A percentile compares a stretch with the other conserved stretches of the same genome.
These are phyloP conservation scores for Galeopsomyia nigrocyanea DNA, from an alignment of 2,888 invertebrate genomes.

Conservation along the genomic window DNA sequence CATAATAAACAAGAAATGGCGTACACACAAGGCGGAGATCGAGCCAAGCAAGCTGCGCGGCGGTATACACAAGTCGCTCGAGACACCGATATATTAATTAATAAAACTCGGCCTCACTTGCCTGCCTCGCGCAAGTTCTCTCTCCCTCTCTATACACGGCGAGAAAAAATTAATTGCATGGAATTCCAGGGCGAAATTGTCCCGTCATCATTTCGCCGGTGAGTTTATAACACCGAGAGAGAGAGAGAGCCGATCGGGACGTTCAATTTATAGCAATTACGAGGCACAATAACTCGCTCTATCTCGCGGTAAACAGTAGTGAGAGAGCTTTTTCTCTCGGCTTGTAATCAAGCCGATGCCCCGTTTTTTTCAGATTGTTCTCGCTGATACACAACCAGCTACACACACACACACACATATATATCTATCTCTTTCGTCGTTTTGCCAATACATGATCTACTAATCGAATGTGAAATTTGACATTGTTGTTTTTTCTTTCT, in stretches of 20 bases:
- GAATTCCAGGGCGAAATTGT: slow-evolving; percentile 41
- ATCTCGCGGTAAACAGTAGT: slow-evolving; percentile 35
- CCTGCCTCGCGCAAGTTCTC: neutral
- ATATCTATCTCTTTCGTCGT: slow-evolving; percentile 19
- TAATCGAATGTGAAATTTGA: slow-evolving; percentile 41
- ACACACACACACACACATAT: no score
- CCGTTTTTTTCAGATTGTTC: slow-evolving; percentile 36
- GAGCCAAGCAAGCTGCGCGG: no score
- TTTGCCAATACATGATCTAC: slow-evolving; percentile 40
- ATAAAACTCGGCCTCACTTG: slow-evolving; percentile 14
- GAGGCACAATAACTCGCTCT: slow-evolving; percentile 53
- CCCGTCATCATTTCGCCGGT: slow-evolving; percentile 38
- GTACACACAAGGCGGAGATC: no score
- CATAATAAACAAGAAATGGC: no score
- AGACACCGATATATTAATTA: slow-evolving; percentile 46
- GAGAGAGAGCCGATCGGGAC: slow-evolving; percentile 39
- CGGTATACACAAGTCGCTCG: neutral
- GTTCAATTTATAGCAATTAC: slow-evolving; percentile 61
- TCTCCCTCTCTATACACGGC: slow-evolving; percentile 31
- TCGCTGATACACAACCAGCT: slow-evolving; percentile 3
- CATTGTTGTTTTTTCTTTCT: slow-evolving; percentile 39
- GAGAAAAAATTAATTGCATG: slow-evolving; percentile 46
- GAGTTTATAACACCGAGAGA: neutral
- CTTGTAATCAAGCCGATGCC: slow-evolving; percentile 35
- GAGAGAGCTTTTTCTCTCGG: slow-evolving; percentile 32